phyloP scores from a whole-genome alignment of 2,888 invertebrate genomes.

The Zygogramma bicolorata region DNA sequence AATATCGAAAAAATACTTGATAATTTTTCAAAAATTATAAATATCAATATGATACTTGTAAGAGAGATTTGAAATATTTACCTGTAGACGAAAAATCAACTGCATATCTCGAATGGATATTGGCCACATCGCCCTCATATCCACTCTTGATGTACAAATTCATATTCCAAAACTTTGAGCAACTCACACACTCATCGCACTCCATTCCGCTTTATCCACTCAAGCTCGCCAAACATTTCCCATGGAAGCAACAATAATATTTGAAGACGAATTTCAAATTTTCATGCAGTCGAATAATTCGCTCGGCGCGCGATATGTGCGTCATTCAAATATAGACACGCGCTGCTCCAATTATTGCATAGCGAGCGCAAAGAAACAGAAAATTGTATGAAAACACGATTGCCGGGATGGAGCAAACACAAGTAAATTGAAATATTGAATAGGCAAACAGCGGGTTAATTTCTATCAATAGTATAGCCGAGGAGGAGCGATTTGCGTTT shows the following conservation, averaged over 20 bases:
- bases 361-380: conserved; percentile 16
- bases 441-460: conserved; percentile 42
- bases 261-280: background rate
- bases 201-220: background rate
- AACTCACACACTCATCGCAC: background rate
- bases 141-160: too few relatives aligned
- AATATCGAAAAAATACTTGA: too few relatives aligned
- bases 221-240: background rate
- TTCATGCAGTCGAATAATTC: background rate
- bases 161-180: too few relatives aligned
- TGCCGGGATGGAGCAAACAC: conserved; percentile 30
- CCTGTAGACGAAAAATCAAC: too few relatives aligned
- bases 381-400: conserved; percentile 30
- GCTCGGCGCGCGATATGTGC: background rate
- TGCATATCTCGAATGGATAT: too few relatives aligned
- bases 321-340: conserved; percentile 8
- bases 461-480: conserved; percentile 45
- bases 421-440: conserved; percentile 42
- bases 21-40: too few relatives aligned
- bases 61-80: too few relatives aligned
- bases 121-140: too few relatives aligned
- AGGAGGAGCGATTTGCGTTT: conserved; percentile 53
- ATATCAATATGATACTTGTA: too few relatives aligned
- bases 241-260: background rate
- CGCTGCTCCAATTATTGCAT: conserved; percentile 18